Conservation (phyloP, 2,113 vertebrate species). For the Oophaga pumilio region DNA sequence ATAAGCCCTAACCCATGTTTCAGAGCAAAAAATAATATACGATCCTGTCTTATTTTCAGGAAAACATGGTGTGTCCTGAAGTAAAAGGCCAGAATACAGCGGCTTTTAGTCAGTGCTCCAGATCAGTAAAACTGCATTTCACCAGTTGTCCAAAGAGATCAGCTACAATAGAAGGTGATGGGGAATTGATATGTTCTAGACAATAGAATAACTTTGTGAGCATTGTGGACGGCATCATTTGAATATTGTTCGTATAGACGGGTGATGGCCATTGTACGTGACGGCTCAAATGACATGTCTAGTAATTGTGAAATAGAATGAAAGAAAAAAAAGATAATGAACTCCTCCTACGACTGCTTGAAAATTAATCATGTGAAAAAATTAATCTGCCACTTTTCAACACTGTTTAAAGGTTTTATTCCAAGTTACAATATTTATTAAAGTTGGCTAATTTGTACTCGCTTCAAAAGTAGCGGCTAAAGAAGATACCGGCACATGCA, state of each 20-base stretch:
- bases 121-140: constrained; percentile 13
- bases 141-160: constrained; percentile 22
- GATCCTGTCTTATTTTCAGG: too few relatives aligned
- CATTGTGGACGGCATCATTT: background rate
- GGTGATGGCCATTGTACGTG: constrained; percentile 37
- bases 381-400: constrained; percentile 49
- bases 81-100: background rate
- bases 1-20: too few relatives aligned
- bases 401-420: constrained; percentile 43
- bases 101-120: too few relatives aligned
- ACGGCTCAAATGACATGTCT: constrained; percentile 24
- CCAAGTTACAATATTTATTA: constrained; percentile 38
- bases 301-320: constrained; percentile 38
- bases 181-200: background rate
- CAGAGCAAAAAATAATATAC: too few relatives aligned
- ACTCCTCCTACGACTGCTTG: constrained; percentile 37
- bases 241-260: constrained; percentile 17
- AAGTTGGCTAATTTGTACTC: background rate
- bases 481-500: background rate
- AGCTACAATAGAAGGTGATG: background rate
- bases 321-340: constrained; percentile 46
- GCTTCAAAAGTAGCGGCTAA: background rate
- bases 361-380: constrained; percentile 45
- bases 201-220: background rate
- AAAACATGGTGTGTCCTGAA: too few relatives aligned